Evolutionary conservation across 1,140 invertebrate species (phyloP).

Genomic region (Grapholita molesta): DNA sequence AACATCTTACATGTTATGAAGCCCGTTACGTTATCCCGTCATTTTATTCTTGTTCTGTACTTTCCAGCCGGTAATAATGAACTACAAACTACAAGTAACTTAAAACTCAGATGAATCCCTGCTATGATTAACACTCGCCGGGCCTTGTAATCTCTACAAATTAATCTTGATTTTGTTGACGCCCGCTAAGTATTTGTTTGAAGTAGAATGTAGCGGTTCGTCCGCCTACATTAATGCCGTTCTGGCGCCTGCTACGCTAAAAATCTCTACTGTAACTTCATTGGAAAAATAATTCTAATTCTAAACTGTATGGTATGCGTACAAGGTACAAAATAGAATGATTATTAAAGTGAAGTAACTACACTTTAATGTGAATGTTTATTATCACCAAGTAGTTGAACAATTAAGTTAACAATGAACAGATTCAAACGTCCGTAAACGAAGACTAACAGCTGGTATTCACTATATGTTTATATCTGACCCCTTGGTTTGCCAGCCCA

Average conservation of each 20-base stretch:
- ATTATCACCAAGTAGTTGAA: constrained; percentile 2
- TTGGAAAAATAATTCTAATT: background rate
- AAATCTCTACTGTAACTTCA: background rate
- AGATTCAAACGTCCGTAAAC: background rate
- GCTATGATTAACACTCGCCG: constrained; percentile 2
- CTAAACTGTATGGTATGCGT: background rate
- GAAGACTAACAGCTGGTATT: background rate
- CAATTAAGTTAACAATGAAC: constrained; percentile 4
- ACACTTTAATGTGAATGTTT: background rate
- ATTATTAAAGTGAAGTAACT: background rate
- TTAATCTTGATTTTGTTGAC: constrained; percentile 13
- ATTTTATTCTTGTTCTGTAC: too few species aligned
- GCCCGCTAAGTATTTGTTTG: constrained; percentile 13
- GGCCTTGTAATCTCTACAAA: constrained; percentile 6
- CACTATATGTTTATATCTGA: background rate
- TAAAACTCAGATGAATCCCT: background rate
- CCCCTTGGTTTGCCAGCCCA: background rate
- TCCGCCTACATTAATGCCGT: background rate
- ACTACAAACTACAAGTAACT: background rate
- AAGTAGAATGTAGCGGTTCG: background rate
- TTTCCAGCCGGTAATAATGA: too few species aligned
- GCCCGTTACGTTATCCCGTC: too few species aligned
- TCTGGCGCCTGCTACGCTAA: background rate
- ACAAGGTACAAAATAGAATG: background rate
- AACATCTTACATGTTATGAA: too few species aligned